Conservation (phyloP, 2,113 vertebrate genomes). For the Labeo catla region DNA sequence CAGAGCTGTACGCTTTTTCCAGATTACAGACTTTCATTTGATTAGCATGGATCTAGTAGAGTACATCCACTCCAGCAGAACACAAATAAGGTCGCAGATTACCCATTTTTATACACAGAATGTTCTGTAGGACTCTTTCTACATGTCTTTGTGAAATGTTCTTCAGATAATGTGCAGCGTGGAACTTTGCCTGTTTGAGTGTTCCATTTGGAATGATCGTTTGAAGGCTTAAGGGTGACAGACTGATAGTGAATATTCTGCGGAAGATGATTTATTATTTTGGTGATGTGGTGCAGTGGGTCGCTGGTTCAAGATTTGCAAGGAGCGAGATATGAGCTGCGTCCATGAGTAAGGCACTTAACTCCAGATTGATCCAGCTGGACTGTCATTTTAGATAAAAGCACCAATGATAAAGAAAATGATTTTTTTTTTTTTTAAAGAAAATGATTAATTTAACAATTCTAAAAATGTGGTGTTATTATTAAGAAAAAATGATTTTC, state of each 20-base stretch:
- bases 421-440: too few species aligned
- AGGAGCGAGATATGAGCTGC: not conserved
- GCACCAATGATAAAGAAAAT: not conserved
- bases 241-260: not conserved
- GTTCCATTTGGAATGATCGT: not conserved
- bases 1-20: not conserved
- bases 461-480: too few species aligned
- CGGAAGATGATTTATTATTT: slow-evolving; percentile 5
- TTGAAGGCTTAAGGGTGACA: slow-evolving; percentile 8
- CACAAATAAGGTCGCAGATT: slow-evolving; percentile 25
- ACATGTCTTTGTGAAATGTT: not conserved
- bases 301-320: not conserved
- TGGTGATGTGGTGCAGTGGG: not conserved
- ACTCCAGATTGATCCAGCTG: not conserved
- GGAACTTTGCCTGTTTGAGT: not conserved
- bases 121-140: not conserved
- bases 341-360: not conserved
- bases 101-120: slow-evolving; percentile 6
- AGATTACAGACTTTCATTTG: slow-evolving; percentile 22
- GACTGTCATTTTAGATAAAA: not conserved
- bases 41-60: slow-evolving; percentile 29
- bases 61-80: slow-evolving; percentile 1
- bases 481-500: too few species aligned
- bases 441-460: too few species aligned
- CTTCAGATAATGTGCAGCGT: not conserved